Evolutionary conservation across 1,140 invertebrate genomes (phyloP), one percentile per base, ranked within the genome.

Genomic region (Spodoptera litura): DNA sequence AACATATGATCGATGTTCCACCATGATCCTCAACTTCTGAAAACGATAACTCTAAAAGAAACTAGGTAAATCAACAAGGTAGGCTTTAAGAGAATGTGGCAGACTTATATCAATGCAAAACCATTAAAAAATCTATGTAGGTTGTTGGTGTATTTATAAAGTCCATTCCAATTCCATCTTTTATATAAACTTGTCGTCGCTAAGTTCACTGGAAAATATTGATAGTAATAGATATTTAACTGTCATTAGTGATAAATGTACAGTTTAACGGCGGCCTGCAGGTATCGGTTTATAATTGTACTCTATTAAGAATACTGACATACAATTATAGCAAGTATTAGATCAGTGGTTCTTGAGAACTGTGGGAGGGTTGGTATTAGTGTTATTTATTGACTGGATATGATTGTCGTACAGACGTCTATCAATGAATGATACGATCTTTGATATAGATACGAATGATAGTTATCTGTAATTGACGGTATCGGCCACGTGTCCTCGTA

Each of bases 1-100:
- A 75, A 75, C 73, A 75, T 64, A 61, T 75, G 73, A 62, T 52
- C 38, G 51, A 15, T 27, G 20, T 51, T 64, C 20, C 53, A 62
- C 12, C 49, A 62, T 53, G 8, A 2, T 12, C 20, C 13, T 4
- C 62, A 5, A 20, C 5, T 44, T 44, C 38, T 44, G 6, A 44
- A 6, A 44, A 44, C 9, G 38, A 44, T 0, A 9, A 44, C 38
- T 13, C 52, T 55, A 6, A 55, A 55, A 13, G n/a, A 53, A 3
- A 10, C 4, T 53, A 9, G 12, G 12, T n/a, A 55, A 1, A 55
- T 44, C 11, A 55, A n/a, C 15, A 55, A 13, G 4, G 15, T n/a
- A 55, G 52, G 52, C 52, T n/a, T 15, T n/a, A 13, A 53, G 1
- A 13, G 10, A 53, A 1, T 38, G 35, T 38, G 4, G 35, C 4